Evolutionary conservation across 2,797 vertebrate species (phyloP), one percentile per base, ranked within the genome.

Genomic region (Numenius phaeopus): DNA sequence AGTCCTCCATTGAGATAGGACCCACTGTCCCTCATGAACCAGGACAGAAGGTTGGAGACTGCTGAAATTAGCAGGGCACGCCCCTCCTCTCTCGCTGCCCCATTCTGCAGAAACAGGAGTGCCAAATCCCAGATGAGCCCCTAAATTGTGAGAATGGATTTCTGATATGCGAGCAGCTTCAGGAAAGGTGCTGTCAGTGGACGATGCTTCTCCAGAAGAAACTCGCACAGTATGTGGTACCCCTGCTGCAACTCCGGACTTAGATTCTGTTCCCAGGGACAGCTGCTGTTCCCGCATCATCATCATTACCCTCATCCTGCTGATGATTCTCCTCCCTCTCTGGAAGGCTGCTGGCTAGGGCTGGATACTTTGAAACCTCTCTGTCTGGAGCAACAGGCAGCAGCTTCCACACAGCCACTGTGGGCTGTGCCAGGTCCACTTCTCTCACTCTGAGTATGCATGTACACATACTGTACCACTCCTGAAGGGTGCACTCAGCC

Each of bases 201-300:
- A 95, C 99, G 98, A 97, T 99, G 98, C 96, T 99, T 99, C 94
- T 99, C 99, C 93, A 98, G 96, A 62, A 99, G 98, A 92, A 99
- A 99, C 87, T 98, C 98, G 49, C 97, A 98, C 84, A 99, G 99
- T 96, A 99, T 99, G 89, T 98, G 98, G 72, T 98, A 98, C 21
- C 98, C 99, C 94, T 99, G 99, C 92, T 99, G 98, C 76, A 99
- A 94, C 97, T 99, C 99, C 40, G 98, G 98, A 93, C 96, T 98
- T 96, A 99, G 97, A 58, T 98, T 98, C 46, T 98, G 98, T 69
- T 98, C 94, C 89, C 83, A 61, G 42, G 37, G 18, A 40, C 42
- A 59, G 71, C 22, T 46, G 42, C 16, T 50, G 44, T 54, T 61
- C 42, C 88, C 14, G 62, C 76, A 55, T 83, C 92, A 79, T 87